Percentiles rank a stretch among this genome's conserved stretches.
phyloP scores from a whole-genome alignment of 2,888 invertebrate genomes.

The Sialis fuliginosa region DNA sequence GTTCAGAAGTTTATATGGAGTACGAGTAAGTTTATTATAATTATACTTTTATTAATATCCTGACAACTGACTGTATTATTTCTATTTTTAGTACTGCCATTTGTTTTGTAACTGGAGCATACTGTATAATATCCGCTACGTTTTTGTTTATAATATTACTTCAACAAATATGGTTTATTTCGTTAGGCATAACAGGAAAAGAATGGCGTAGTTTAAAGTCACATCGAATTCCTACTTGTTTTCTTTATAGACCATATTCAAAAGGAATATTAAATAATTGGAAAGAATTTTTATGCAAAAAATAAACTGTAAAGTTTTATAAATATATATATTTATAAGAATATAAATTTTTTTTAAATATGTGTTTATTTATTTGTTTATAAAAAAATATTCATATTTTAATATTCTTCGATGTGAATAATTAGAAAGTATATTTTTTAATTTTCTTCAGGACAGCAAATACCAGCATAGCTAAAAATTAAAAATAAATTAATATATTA shows the following conservation, averaged over 20 bases:
- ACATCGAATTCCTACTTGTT: slow-evolving; percentile 17
- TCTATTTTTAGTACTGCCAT: slow-evolving; percentile 31
- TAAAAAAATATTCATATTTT: too few relatives aligned
- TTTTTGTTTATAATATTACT: slow-evolving; percentile 10
- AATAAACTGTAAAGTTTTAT: background rate
- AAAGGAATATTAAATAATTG: slow-evolving; percentile 18
- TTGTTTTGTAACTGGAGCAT: slow-evolving; percentile 30
- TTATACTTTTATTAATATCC: background rate
- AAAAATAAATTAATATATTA: too few relatives aligned
- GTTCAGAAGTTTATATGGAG: slow-evolving; percentile 66
- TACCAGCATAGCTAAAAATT: background rate
- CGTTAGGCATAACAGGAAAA: slow-evolving; percentile 29
- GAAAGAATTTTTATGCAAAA: slow-evolving; percentile 8
- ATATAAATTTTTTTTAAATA: too few relatives aligned
- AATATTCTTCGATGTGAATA: background rate
- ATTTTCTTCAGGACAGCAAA: background rate
- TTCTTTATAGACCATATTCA: slow-evolving; percentile 15
- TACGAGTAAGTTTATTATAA: slow-evolving; percentile 39
- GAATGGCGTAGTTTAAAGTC: slow-evolving; percentile 25
- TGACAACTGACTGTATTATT: slow-evolving; percentile 3
- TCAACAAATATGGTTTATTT: slow-evolving; percentile 23
- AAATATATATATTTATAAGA: background rate
- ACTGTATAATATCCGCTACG: slow-evolving; percentile 6
- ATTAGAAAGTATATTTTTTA: background rate
- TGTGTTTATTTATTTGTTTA: too few relatives aligned